These are phyloP conservation scores for Entelurus aequoreus DNA, from an alignment of 2,113 vertebrate species.

Conservation along the genomic window DNA sequence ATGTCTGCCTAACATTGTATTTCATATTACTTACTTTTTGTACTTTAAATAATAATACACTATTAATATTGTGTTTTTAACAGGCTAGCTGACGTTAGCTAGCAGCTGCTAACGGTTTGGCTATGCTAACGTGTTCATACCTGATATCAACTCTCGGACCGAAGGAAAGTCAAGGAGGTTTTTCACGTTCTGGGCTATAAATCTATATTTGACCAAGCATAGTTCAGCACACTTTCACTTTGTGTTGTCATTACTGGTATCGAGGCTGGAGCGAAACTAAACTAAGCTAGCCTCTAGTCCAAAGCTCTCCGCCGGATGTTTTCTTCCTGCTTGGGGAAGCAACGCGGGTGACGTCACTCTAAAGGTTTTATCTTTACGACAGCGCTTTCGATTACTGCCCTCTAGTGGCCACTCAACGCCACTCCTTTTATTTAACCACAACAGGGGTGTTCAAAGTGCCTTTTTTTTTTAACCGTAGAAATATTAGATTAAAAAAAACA, in stretches of 20 bases:
- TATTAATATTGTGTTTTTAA: too few species aligned
- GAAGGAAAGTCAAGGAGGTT: constrained; percentile 53
- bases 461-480: too few species aligned
- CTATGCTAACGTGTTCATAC: constrained; percentile 52
- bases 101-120: constrained; percentile 12
- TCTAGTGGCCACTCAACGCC: not conserved
- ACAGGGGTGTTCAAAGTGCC: too few species aligned
- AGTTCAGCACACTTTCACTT: constrained; percentile 14
- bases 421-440: too few species aligned
- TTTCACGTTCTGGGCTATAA: constrained; percentile 16
- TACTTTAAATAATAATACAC: too few species aligned
- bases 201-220: constrained; percentile 56
- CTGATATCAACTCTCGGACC: constrained; percentile 57
- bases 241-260: constrained; percentile 25
- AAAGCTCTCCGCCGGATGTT: constrained; percentile 42
- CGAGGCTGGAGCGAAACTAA: constrained; percentile 2
- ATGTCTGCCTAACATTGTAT: too few species aligned
- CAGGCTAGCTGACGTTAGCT: not conserved
- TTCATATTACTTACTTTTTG: too few species aligned
- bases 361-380: not conserved
- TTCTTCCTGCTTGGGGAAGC: constrained; percentile 55
- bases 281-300: not conserved
- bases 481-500: too few species aligned
- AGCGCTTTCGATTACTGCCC: not conserved
- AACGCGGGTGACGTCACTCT: constrained; percentile 8